These are phyloP conservation scores for Aleiodes sp. DNA, from an alignment of 1,140 invertebrate genomes.

Conservation along the genomic window DNA sequence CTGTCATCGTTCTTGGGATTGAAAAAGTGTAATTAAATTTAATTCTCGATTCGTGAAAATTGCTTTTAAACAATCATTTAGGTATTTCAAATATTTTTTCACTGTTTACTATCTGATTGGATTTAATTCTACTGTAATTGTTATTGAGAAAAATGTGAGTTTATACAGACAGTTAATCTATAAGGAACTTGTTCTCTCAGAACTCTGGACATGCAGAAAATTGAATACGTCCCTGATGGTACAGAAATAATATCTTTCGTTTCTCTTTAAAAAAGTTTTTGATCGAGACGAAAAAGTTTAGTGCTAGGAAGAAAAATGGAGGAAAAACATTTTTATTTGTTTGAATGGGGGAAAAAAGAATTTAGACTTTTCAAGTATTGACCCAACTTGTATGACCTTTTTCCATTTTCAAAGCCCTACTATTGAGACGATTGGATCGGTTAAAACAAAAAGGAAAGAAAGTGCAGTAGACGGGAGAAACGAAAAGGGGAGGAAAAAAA, in stretches of 20 bases:
- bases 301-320: background rate
- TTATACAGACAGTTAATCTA: constrained; percentile 10
- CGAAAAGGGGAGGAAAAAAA: background rate
- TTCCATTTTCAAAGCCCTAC: background rate
- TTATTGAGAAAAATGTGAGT: background rate
- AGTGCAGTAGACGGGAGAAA: background rate
- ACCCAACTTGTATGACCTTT: constrained; percentile 2
- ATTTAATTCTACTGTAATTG: too few relatives aligned
- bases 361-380: constrained; percentile 3
- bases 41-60: background rate
- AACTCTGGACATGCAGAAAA: constrained; percentile 48
- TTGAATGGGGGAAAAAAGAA: background rate
- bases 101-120: too few relatives aligned
- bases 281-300: background rate
- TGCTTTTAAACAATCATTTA: too few relatives aligned
- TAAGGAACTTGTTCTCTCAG: background rate
- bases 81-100: too few relatives aligned
- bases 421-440: background rate
- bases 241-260: constrained; percentile 56
- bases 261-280: constrained; percentile 49
- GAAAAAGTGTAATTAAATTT: constrained; percentile 5
- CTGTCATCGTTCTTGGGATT: background rate
- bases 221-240: constrained; percentile 55
- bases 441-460: too few relatives aligned
- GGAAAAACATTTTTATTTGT: too few relatives aligned